These are phyloP conservation scores for Noctua comes DNA, from an alignment of 2,888 invertebrate species.

Conservation along the genomic window DNA sequence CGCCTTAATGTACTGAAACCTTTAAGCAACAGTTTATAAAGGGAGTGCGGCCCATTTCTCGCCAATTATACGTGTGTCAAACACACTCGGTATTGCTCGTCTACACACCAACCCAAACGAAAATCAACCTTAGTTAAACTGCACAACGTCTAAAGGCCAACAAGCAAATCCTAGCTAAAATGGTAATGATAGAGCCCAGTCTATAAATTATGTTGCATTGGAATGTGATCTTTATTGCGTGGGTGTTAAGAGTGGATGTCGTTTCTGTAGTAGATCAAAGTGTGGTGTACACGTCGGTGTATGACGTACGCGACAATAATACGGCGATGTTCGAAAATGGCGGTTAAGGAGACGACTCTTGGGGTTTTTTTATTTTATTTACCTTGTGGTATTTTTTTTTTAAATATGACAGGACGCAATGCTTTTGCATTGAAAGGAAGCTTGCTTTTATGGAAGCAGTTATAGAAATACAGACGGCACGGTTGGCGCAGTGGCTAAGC, in stretches of 20 bases:
- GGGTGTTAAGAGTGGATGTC: slow-evolving; percentile 69
- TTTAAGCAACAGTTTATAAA: slow-evolving; percentile 81
- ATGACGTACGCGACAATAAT: slow-evolving; percentile 85
- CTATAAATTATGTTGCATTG: slow-evolving; percentile 68
- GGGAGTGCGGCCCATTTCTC: slow-evolving; percentile 84
- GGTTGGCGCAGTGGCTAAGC: too few relatives aligned
- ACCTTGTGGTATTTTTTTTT: not conserved
- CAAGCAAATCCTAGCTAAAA: slow-evolving; percentile 60
- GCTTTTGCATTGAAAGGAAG: not conserved
- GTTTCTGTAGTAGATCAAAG: slow-evolving; percentile 81
- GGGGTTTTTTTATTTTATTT: slow-evolving; percentile 29
- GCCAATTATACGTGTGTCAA: slow-evolving; percentile 88
- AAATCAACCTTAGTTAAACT: slow-evolving; percentile 61
- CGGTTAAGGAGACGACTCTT: slow-evolving; percentile 77
- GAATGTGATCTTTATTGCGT: slow-evolving; percentile 73
- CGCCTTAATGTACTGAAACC: slow-evolving; percentile 62
- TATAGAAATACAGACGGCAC: too few relatives aligned
- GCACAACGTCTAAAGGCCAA: slow-evolving; percentile 61
- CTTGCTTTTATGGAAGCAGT: not conserved
- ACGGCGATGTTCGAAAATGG: slow-evolving; percentile 82
- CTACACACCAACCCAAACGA: slow-evolving; percentile 44
- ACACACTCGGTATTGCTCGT: slow-evolving; percentile 77
- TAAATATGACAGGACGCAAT: not conserved
- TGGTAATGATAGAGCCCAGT: slow-evolving; percentile 75
- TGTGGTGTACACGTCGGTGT: slow-evolving; percentile 77